These are phyloP conservation scores for Palythoa heliodiscus DNA, from an alignment of 92 coral and sea anemone genomes.

Conservation along the genomic window DNA sequence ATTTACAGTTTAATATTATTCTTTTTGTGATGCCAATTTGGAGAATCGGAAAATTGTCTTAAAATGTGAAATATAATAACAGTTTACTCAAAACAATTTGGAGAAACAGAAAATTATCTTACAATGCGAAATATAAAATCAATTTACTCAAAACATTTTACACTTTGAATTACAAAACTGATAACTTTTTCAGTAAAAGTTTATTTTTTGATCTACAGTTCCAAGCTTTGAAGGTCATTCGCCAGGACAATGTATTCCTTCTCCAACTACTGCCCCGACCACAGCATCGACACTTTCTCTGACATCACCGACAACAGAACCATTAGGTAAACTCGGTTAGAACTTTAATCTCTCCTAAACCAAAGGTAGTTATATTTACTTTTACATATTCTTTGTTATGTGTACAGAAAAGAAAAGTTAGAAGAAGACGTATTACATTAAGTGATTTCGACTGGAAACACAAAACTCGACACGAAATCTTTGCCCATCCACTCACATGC, in stretches of 20 bases:
- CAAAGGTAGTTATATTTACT: too few species aligned
- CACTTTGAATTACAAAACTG: neutral
- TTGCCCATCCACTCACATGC: too few species aligned
- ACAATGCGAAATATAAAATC: neutral
- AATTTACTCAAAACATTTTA: neutral
- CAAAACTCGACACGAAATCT: too few species aligned
- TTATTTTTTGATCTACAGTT: neutral
- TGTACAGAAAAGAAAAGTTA: neutral
- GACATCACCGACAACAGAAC: conserved; percentile 31
- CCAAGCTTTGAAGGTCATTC: conserved; percentile 9
- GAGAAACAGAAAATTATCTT: too few species aligned
- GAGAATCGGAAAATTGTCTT: too few species aligned
- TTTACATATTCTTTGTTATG: neutral
- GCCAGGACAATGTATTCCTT: conserved; percentile 16
- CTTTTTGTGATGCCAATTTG: too few species aligned
- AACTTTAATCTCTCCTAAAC: neutral
- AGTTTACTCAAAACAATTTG: neutral
- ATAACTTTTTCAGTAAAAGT: neutral
- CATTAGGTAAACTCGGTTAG: conserved; percentile 2
- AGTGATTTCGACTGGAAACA: neutral
- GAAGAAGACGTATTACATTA: neutral
- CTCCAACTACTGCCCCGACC: conserved; percentile 31
- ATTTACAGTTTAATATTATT: too few species aligned
- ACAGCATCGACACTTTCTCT: conserved; percentile 5
- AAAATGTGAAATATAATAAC: neutral